Evolutionary conservation across 2,113 vertebrate genomes (phyloP).

Genomic region (Eupsittula cactorum): DNA sequence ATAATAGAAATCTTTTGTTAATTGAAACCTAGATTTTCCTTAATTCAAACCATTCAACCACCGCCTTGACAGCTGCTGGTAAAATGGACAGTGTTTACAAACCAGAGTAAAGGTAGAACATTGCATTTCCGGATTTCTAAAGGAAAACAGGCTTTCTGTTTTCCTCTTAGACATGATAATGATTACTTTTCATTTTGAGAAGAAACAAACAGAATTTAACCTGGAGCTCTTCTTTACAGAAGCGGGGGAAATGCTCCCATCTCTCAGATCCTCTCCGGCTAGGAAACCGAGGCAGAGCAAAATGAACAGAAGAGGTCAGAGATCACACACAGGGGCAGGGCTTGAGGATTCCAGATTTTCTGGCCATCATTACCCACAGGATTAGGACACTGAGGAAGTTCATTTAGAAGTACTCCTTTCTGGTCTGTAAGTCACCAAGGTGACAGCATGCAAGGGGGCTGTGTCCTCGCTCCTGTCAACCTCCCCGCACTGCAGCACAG

Average conservation of each 20-base stretch:
- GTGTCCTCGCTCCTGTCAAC: background rate
- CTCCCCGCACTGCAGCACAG: background rate
- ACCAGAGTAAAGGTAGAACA: background rate
- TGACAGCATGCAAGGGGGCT: fast-evolving
- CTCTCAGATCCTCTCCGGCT: background rate
- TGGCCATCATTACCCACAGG: background rate
- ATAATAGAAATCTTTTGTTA: background rate
- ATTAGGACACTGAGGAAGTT: background rate
- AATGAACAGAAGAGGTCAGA: background rate
- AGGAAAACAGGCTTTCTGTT: background rate
- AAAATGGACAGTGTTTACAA: background rate
- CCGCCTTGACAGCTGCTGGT: background rate
- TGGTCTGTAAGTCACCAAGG: background rate
- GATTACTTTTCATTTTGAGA: background rate
- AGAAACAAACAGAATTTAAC: background rate
- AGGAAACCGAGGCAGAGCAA: background rate
- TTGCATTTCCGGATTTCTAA: background rate
- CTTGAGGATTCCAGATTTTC: background rate
- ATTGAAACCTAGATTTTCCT: background rate
- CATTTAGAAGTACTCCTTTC: background rate
- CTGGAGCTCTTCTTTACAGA: background rate
- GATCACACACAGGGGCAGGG: fast-evolving
- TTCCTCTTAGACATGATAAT: background rate
- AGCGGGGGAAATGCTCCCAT: background rate
- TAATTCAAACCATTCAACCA: background rate